Conservation (phyloP, 2,888 invertebrate genomes). For the Harpagoxenus sublaevis region DNA sequence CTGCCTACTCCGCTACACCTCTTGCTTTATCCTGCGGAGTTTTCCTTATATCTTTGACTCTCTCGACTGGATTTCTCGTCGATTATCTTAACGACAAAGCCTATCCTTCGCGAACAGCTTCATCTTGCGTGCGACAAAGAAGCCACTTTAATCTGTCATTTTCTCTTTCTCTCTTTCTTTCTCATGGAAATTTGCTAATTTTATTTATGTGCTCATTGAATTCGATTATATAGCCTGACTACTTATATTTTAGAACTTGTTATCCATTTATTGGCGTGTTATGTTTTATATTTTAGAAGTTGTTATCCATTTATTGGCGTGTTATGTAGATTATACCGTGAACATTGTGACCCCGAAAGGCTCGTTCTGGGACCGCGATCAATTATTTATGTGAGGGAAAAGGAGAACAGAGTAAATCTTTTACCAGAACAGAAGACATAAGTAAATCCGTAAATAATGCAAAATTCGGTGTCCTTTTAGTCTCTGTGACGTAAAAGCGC, state of each 20-base stretch:
- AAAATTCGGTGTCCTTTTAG: not conserved
- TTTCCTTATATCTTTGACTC: not conserved
- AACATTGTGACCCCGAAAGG: not conserved
- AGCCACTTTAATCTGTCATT: not conserved
- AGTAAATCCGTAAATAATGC: not conserved
- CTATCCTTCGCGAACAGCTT: not conserved
- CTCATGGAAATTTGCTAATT: not conserved
- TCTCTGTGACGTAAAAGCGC: not conserved
- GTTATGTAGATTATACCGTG: not conserved
- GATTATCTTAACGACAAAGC: not conserved
- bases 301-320: not conserved
- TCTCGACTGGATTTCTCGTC: not conserved
- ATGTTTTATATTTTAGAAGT: not conserved
- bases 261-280: not conserved
- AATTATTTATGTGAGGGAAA: slow-evolving; percentile 19
- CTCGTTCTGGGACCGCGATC: not conserved
- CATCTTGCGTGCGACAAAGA: not conserved
- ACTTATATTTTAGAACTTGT: not conserved
- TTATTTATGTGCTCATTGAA: not conserved
- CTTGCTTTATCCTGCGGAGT: not conserved
- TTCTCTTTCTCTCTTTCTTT: not conserved
- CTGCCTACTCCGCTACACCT: not conserved
- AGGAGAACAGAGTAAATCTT: slow-evolving; percentile 16
- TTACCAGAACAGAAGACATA: not conserved
- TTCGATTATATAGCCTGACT: not conserved